phyloP scores from a whole-genome alignment of 2,888 invertebrate species.

The Elysia crispata region DNA sequence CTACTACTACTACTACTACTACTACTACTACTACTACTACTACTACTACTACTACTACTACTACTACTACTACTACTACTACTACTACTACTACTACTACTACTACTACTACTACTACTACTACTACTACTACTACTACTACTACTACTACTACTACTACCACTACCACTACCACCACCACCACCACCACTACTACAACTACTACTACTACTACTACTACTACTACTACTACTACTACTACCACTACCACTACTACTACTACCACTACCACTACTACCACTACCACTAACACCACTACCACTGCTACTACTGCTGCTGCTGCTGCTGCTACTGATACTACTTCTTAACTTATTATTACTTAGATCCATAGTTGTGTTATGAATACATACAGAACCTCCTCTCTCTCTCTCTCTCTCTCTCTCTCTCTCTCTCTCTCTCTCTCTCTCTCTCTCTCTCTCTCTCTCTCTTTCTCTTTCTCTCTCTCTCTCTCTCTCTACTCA shows the following conservation, averaged over 20 bases:
- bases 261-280: background rate
- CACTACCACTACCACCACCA: background rate
- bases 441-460: no score
- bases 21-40: conserved; percentile 28
- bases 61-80: conserved; percentile 10
- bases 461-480: no score
- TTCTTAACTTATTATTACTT: no score
- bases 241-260: conserved; percentile 15
- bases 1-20: background rate
- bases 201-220: conserved; percentile 28
- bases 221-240: conserved; percentile 32
- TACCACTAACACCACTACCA: background rate
- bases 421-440: no score
- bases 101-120: background rate
- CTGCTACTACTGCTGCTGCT: conserved; percentile 1
- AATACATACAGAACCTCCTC: no score
- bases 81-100: conserved; percentile 17
- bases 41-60: conserved; percentile 27
- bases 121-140: background rate
- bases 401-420: no score
- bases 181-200: background rate
- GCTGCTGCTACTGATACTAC: no score
- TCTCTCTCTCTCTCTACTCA: no score
- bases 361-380: no score
- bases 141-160: conserved; percentile 2